Conservation (phyloP, 2,113 vertebrate genomes). For the Suncus etruscus region DNA sequence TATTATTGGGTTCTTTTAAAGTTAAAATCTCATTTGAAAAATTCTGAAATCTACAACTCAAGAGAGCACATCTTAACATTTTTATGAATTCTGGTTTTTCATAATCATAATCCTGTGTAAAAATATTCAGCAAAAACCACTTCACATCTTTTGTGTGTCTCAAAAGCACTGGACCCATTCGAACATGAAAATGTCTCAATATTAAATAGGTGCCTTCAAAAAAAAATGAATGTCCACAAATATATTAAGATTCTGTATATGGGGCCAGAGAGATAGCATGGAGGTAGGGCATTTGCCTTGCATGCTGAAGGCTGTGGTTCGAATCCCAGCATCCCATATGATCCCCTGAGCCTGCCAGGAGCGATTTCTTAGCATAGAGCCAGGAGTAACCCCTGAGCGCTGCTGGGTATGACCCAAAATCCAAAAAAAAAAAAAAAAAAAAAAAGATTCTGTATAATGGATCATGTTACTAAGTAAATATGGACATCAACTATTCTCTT, state of each 20-base stretch:
- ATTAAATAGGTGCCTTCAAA: conserved; percentile 62
- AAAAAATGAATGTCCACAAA: conserved; percentile 62
- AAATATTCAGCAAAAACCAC: conserved; percentile 46
- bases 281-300: too few species aligned
- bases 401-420: too few species aligned
- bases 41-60: conserved; percentile 63
- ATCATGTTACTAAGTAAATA: conserved; percentile 67
- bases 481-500: conserved; percentile 14
- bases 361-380: too few species aligned
- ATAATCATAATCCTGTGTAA: conserved; percentile 32
- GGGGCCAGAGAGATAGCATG: too few species aligned
- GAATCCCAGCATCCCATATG: too few species aligned
- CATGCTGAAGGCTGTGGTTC: too few species aligned
- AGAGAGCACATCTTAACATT: conserved; percentile 32
- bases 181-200: conserved; percentile 75
- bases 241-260: conserved; percentile 38
- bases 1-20: conserved; percentile 49
- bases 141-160: conserved; percentile 71
- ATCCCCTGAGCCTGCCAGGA: too few species aligned
- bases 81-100: conserved; percentile 53
- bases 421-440: too few species aligned
- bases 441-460: conserved; percentile 28
- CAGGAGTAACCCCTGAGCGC: too few species aligned
- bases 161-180: conserved; percentile 72
- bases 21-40: conserved; percentile 71